Percentiles rank a stretch among this genome's conserved stretches.
phyloP scores from a whole-genome alignment of 2,113 vertebrate genomes.

The Oncorhynchus masou region DNA sequence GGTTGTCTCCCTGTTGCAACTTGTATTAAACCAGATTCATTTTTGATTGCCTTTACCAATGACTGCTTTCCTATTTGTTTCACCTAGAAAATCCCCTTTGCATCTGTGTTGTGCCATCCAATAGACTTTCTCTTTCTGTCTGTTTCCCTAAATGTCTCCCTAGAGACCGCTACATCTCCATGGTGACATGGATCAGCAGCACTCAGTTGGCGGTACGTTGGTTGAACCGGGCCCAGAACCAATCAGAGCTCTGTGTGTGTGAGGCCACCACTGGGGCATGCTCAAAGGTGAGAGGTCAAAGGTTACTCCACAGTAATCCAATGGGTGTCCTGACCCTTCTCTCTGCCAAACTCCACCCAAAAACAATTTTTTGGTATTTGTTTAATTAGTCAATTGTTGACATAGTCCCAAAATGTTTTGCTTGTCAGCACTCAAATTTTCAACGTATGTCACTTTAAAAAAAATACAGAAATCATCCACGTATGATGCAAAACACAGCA shows the following conservation, averaged over 20 bases:
- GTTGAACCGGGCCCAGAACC: conserved; percentile 80
- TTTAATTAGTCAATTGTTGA: no score
- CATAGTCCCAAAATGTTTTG: no score
- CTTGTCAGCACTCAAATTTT: no score
- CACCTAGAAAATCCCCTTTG: no score
- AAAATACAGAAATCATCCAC: no score
- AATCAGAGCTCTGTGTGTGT: conserved; percentile 77
- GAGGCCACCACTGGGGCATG: conserved; percentile 81
- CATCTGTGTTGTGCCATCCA: no score
- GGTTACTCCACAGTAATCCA: conserved; percentile 43
- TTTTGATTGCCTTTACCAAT: conserved; percentile 26
- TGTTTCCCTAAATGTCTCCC: conserved; percentile 28
- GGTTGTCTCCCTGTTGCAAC: no score
- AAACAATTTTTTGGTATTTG: no score
- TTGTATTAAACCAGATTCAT: no score
- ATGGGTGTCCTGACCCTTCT: background rate
- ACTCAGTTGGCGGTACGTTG: conserved; percentile 76
- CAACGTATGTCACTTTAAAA: background rate
- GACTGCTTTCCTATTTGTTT: no score
- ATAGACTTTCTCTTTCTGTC: conserved; percentile 11
- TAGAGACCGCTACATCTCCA: conserved; percentile 77
- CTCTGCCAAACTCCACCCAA: background rate
- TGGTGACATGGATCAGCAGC: conserved; percentile 80
- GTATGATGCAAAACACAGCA: background rate
- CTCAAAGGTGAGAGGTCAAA: conserved; percentile 72